These are phyloP conservation scores for Stercorarius parasiticus DNA, from an alignment of 2,113 vertebrate species.

Conservation along the genomic window DNA sequence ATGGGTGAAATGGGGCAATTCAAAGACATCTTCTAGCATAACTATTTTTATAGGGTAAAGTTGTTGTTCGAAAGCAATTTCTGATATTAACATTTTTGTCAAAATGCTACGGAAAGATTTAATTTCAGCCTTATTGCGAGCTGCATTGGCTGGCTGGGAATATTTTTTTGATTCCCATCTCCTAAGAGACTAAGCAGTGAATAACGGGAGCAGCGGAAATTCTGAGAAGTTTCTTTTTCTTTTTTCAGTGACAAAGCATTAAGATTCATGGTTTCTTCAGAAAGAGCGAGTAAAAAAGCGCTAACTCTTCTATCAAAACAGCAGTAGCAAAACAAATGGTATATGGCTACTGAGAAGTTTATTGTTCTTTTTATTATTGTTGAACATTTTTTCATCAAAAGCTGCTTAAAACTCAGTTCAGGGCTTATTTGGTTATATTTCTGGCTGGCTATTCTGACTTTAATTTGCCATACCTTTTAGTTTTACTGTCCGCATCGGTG, in stretches of 20 bases:
- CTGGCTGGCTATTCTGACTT: neutral
- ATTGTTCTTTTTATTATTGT: neutral
- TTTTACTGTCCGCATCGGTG: neutral
- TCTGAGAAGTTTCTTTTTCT: neutral
- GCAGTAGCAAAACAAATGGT: neutral
- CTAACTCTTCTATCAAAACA: neutral
- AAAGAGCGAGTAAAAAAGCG: neutral
- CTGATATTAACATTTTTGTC: neutral
- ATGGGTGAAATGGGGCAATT: neutral
- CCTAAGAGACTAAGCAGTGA: neutral
- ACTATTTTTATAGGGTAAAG: neutral
- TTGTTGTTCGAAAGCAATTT: neutral
- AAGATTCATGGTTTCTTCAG: neutral
- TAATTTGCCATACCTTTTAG: neutral
- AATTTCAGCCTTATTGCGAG: neutral
- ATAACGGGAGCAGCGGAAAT: neutral
- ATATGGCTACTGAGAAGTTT: neutral
- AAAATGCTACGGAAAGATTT: neutral
- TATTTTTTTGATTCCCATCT: neutral
- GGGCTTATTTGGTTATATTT: neutral
- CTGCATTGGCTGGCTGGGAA: neutral
- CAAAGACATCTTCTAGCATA: neutral
- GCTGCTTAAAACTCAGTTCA: neutral
- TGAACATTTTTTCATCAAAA: neutral
- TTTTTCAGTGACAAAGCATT: neutral